Evolutionary conservation across 37 sponge, comb jelly and placozoan species (phyloP), one percentile per base, ranked within the genome.

Genomic region (Amphimedon queenslandica): DNA sequence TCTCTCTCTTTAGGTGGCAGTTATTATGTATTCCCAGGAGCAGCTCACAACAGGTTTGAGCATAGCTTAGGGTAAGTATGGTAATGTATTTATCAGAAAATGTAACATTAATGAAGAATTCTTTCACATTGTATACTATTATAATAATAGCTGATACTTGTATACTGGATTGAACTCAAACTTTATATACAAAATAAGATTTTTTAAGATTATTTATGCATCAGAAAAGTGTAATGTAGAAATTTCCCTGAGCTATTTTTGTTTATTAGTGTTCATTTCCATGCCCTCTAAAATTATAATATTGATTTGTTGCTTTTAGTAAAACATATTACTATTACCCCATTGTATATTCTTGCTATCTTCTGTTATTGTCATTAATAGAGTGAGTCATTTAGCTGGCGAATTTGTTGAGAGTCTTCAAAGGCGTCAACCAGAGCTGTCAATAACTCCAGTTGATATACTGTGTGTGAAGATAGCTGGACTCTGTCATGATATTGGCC

Each of bases 391-490:
- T 61, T 61, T 99, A 35, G 96, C 99, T 34, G 93, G 96, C 24
- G 72, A 88, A 35, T 72, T 99, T 32, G 85, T 95, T 23, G 84
- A 85, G 47, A 85, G 56, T 16, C 69, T 99, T 41, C 83, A 78
- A 27, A 73, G 73, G 67, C 87, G 78, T 41, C 96, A 90, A 60
- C 85, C 94, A 37, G 84, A 93, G 58, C 75, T 96, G 30, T 70
- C 33, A 32, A 99, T 99, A 57, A 90, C 96, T 71, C 71, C 74
- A 36, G 55, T 73, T 40, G 99, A 99, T 72, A 66, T 93, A 3
- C 86, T 99, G 37, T 95, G 96, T 93, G 94, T 95, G 36, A 90
- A 85, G 65, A 82, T 99, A 35, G 97, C 92, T 24, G 97, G 95
- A 4, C 74, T 96, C 32, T 96, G 97, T 57, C 97, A 96, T 63